Percentiles rank a stretch among this genome's conserved stretches.
These are phyloP conservation scores for Diorhabda sublineata DNA, from an alignment of 1,140 invertebrate genomes.

Conservation along the genomic window DNA sequence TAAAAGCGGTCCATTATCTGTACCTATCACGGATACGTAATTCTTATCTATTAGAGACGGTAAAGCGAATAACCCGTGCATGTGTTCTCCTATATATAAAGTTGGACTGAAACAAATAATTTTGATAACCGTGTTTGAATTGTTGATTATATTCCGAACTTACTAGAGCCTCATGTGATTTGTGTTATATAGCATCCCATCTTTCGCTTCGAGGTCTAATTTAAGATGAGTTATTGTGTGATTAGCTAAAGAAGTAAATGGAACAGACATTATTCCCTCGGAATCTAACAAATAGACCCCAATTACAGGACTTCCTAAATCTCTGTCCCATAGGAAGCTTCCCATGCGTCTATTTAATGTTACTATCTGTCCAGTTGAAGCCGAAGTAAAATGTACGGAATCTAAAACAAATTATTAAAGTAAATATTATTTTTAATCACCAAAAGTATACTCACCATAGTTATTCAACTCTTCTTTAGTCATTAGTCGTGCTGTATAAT, in stretches of 20 bases:
- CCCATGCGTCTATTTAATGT: constrained; percentile 72
- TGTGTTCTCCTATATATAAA: constrained; percentile 88
- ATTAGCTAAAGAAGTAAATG: constrained; percentile 86
- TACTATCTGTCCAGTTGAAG: constrained; percentile 79
- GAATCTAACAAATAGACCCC: constrained; percentile 80
- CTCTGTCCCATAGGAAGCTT: constrained; percentile 77
- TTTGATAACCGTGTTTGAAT: constrained; percentile 14
- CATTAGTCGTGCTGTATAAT: constrained; percentile 76
- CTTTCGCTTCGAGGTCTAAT: constrained; percentile 30
- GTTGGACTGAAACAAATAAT: constrained; percentile 67
- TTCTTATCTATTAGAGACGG: constrained; percentile 87
- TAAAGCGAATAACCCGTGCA: constrained; percentile 83
- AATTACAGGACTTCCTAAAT: constrained; percentile 86
- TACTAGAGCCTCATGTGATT: constrained; percentile 73
- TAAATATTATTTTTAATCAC: constrained; percentile 13
- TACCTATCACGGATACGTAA: constrained; percentile 65
- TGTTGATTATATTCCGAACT: constrained; percentile 43
- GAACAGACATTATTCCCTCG: constrained; percentile 76
- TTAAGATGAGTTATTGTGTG: constrained; percentile 62
- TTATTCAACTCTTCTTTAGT: constrained; percentile 67
- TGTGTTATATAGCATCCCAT: constrained; percentile 48
- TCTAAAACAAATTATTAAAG: constrained; percentile 54
- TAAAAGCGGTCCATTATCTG: constrained; percentile 57
- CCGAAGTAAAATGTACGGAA: constrained; percentile 82
- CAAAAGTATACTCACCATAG: constrained; percentile 63